Evolutionary conservation across 2,113 vertebrate species (phyloP), one percentile per base, ranked within the genome.

Genomic region (Astatotilapia flaviijosephi): DNA sequence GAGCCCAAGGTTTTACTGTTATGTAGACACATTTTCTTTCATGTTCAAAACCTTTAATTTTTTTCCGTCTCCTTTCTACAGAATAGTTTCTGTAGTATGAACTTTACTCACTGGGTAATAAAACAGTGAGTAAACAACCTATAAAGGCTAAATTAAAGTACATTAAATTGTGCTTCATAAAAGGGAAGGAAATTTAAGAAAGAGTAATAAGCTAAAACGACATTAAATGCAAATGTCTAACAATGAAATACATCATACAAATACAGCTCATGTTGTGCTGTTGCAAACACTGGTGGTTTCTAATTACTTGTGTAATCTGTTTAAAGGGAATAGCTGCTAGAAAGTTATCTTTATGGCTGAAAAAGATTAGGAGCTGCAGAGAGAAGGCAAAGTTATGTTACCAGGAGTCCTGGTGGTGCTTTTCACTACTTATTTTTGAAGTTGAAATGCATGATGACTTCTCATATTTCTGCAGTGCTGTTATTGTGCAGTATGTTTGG

Each of bases 401-500:
- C 31, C 51, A 1, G 3, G 13, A 54, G n/a, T 42, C 54, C 15
- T 79, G 40, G 26, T 83, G 15, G n/a, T 42, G 53, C 79, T 87
- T 93, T 68, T 68, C 37, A 70, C 13, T 60, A 21, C 10, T 85
- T 88, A 21, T 86, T 85, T 86, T 80, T 82, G 7, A 65, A 86
- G 56, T 86, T 49, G 75, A 81, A 88, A 83, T 53, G 28, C 49
- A 49, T 26, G 55, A 88, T 47, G 31, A 68, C 79, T 92, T 91
- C 55, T 80, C 62, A 84, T 80, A 83, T 68, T 85, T 81, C 79
- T 79, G 75, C 87, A 31, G 80, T 47, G 55, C 26, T 80, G 87
- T 79, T 89, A 86, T 82, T 88, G 75, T 58, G 83, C 13, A 1
- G 35, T 65, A 10, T 89, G 87, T 91, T 93, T 93, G 84, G 86